Conservation (phyloP, 2,888 invertebrate genomes). For the Polylopha cassiicola region DNA sequence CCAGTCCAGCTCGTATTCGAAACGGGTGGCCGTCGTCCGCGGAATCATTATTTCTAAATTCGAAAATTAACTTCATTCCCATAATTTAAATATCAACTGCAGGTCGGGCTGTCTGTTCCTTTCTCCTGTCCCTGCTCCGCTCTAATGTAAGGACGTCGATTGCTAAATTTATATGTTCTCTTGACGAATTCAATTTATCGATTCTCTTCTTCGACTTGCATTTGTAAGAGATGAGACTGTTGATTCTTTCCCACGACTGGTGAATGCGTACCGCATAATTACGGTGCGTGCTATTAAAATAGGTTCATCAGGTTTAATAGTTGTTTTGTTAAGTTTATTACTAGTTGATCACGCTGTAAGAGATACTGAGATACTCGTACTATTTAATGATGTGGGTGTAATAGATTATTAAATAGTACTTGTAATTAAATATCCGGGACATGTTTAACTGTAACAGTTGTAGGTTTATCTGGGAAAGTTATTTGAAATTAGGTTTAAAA, state of each 20-base stretch:
- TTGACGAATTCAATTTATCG: conserved; percentile 66
- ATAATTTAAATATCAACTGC: conserved; percentile 69
- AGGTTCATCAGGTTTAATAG: conserved; percentile 31
- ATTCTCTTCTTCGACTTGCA: conserved; percentile 32
- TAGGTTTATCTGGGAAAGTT: no score
- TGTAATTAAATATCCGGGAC: no score
- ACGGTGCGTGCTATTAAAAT: conserved; percentile 33
- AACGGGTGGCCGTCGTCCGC: conserved; percentile 71
- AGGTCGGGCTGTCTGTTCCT: conserved; percentile 30
- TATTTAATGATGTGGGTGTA: no score
- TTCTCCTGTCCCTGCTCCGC: conserved; percentile 36
- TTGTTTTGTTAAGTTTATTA: conserved; percentile 28
- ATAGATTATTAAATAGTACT: no score
- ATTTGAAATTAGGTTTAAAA: no score
- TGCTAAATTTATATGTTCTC: conserved; percentile 60
- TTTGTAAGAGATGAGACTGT: conserved; percentile 35
- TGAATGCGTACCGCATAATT: conserved; percentile 32
- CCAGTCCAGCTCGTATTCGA: conserved; percentile 62
- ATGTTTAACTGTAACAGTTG: no score
- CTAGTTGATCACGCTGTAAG: conserved; percentile 26
- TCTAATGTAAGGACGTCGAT: conserved; percentile 59
- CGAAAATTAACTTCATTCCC: conserved; percentile 74
- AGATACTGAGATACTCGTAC: no score
- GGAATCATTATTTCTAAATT: conserved; percentile 70
- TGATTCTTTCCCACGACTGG: conserved; percentile 53